Conservation (phyloP, 1,140 invertebrate species). For the Drosophila elegans region DNA sequence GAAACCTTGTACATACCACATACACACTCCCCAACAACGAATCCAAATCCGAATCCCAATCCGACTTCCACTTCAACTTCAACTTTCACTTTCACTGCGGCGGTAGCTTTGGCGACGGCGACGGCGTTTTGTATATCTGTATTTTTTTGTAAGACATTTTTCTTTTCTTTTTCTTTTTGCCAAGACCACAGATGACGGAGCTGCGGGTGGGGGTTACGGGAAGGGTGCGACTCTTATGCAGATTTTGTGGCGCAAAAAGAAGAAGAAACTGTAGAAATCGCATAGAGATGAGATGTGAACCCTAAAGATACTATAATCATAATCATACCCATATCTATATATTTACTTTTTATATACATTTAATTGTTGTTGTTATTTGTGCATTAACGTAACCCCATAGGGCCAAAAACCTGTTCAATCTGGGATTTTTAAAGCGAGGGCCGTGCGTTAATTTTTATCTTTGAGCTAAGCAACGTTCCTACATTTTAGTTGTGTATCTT, state of each 20-base stretch:
- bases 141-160: slow-evolving; percentile 41
- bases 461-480: slow-evolving; percentile 64
- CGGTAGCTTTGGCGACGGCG: not conserved
- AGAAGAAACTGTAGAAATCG: slow-evolving; percentile 69
- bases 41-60: slow-evolving; percentile 16
- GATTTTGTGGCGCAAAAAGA: slow-evolving; percentile 70
- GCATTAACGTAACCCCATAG: slow-evolving; percentile 61
- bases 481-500: slow-evolving; percentile 49
- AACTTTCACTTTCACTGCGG: slow-evolving; percentile 81
- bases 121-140: slow-evolving; percentile 46
- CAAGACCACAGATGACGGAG: slow-evolving; percentile 55
- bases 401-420: not conserved
- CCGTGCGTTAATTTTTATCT: slow-evolving; percentile 15
- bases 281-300: slow-evolving; percentile 29
- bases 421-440: not conserved
- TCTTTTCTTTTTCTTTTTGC: slow-evolving; percentile 70
- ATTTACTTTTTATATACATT: slow-evolving; percentile 20
- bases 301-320: slow-evolving; percentile 21
- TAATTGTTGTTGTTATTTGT: slow-evolving; percentile 74
- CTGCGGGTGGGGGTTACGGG: slow-evolving; percentile 24
- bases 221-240: slow-evolving; percentile 64
- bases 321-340: slow-evolving; percentile 9
- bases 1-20: slow-evolving; percentile 53
- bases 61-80: slow-evolving; percentile 37
- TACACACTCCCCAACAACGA: slow-evolving; percentile 36